Conservation (phyloP, 2,113 vertebrate genomes). For the Uria aalge region DNA sequence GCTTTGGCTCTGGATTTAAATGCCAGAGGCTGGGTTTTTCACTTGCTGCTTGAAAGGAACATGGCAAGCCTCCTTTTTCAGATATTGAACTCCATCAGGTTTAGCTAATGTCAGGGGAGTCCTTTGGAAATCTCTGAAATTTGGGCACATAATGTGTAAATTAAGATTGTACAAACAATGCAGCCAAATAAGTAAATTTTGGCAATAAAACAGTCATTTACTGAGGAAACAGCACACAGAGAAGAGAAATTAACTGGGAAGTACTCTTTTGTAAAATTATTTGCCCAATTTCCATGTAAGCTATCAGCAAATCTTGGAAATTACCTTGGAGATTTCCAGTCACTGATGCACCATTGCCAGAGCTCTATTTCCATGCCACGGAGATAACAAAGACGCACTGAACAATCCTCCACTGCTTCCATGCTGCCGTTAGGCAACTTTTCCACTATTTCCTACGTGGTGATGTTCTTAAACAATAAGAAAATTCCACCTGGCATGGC, state of each 20-base stretch:
- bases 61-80: not conserved
- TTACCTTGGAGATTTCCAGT: conserved; percentile 34
- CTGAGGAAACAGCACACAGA: not conserved
- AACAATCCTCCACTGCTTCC: not conserved
- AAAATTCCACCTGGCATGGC: not conserved
- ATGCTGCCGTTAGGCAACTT: not conserved
- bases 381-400: not conserved
- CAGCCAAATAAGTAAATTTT: conserved; percentile 2
- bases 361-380: not conserved
- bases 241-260: conserved; percentile 19
- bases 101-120: not conserved
- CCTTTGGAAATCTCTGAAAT: conserved; percentile 18
- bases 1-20: not conserved
- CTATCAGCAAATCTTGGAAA: conserved; percentile 16
- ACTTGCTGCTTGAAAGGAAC: not conserved
- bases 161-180: not conserved
- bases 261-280: conserved; percentile 1
- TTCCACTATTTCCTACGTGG: not conserved
- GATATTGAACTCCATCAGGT: not conserved
- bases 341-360: not conserved
- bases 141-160: not conserved
- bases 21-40: not conserved
- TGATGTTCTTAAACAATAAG: not conserved
- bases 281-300: conserved; percentile 27
- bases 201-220: not conserved